These are phyloP conservation scores for Tetramorium bicarinatum DNA, from an alignment of 2,888 invertebrate genomes.

Conservation along the genomic window DNA sequence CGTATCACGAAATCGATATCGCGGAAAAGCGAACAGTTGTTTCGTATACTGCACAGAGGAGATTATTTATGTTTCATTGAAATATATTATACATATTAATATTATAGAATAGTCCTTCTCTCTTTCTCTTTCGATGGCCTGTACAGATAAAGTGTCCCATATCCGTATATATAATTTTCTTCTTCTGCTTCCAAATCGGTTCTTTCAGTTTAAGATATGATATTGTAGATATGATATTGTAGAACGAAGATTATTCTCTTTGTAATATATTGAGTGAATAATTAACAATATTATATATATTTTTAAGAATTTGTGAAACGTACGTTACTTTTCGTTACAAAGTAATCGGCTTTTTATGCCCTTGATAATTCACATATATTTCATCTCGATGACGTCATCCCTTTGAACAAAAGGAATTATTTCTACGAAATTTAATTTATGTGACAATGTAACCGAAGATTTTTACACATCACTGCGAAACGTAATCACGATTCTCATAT, in stretches of 20 bases:
- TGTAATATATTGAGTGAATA: background rate
- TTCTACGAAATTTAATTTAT: constrained; percentile 29
- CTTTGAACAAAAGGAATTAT: background rate
- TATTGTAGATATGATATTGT: background rate
- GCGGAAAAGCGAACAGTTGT: constrained; percentile 22
- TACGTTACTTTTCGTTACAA: background rate
- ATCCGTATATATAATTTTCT: background rate
- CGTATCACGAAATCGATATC: constrained; percentile 43
- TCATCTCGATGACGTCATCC: background rate
- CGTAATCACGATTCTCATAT: constrained; percentile 48
- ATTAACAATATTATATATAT: background rate
- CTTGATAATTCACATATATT: background rate
- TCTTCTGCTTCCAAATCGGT: background rate
- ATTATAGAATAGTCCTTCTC: background rate
- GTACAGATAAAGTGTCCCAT: background rate
- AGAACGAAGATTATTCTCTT: background rate
- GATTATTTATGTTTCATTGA: constrained; percentile 36
- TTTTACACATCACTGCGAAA: constrained; percentile 27
- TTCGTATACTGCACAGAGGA: background rate
- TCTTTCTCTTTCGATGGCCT: background rate
- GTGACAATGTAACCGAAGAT: constrained; percentile 34
- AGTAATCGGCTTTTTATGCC: background rate
- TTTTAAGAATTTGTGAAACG: background rate
- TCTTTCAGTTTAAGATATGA: background rate
- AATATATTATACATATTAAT: constrained; percentile 30